phyloP scores from a whole-genome alignment of 1,140 invertebrate genomes.

The Drosophila sturtevanti region DNA sequence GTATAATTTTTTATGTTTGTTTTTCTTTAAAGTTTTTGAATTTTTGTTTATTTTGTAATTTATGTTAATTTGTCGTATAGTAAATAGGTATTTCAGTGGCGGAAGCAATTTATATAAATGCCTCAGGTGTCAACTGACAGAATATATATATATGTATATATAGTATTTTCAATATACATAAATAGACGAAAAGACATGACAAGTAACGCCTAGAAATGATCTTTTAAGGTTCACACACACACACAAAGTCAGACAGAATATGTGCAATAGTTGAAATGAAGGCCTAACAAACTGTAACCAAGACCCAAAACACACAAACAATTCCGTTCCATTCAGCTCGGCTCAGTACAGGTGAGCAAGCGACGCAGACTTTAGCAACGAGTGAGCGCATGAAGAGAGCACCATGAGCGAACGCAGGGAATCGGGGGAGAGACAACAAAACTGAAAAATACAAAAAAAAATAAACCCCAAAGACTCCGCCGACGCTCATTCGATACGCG shows the following conservation, averaged over 20 bases:
- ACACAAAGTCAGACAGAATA: no score
- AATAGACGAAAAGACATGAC: slow-evolving; percentile 36
- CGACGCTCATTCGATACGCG: slow-evolving; percentile 66
- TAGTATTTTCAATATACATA: slow-evolving; percentile 25
- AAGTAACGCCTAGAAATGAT: slow-evolving; percentile 46
- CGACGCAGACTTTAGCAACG: not conserved
- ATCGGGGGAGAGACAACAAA: not conserved
- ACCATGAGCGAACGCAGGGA: slow-evolving; percentile 28
- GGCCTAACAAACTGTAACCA: not conserved
- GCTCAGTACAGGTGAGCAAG: slow-evolving; percentile 43
- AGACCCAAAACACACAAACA: no score
- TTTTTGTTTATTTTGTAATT: slow-evolving; percentile 35
- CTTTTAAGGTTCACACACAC: not conserved
- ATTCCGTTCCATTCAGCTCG: slow-evolving; percentile 5
- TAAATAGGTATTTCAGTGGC: slow-evolving; percentile 56
- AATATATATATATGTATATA: not conserved
- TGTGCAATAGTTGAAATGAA: not conserved
- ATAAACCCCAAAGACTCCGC: slow-evolving; percentile 8
- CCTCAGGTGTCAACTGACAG: slow-evolving; percentile 38
- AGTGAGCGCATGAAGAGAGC: slow-evolving; percentile 18
- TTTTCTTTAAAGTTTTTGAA: no score
- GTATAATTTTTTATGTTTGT: slow-evolving; percentile 24
- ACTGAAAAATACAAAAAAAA: no score
- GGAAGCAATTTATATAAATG: slow-evolving; percentile 62
- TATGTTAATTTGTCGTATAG: slow-evolving; percentile 32